Conservation (phyloP, 1,140 invertebrate species). For the Tribolium madens region DNA sequence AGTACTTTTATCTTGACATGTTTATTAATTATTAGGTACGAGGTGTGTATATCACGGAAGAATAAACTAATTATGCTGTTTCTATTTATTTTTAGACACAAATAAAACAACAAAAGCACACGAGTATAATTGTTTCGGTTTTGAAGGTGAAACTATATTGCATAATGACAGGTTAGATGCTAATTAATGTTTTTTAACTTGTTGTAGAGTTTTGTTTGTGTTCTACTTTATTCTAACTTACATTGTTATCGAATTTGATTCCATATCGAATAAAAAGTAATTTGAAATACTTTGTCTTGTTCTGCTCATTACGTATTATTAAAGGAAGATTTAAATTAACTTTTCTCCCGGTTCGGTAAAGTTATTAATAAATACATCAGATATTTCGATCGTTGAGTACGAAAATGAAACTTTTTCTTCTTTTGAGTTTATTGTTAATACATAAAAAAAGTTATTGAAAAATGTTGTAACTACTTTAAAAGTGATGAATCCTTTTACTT, state of each 20-base stretch:
- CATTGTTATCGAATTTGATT: too few species aligned
- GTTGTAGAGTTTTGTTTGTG: neutral
- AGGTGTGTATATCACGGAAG: conserved; percentile 8
- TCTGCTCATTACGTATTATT: too few species aligned
- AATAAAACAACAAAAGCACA: neutral
- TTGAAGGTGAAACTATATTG: neutral
- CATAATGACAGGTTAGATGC: neutral
- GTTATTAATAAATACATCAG: neutral
- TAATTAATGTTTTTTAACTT: neutral
- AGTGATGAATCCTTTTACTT: neutral
- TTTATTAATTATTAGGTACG: conserved; percentile 16
- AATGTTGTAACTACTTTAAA: neutral
- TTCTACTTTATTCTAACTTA: too few species aligned
- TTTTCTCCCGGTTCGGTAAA: too few species aligned
- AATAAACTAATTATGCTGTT: conserved; percentile 6
- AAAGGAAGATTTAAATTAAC: too few species aligned
- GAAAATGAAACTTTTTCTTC: neutral
- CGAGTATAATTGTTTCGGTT: neutral
- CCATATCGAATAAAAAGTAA: too few species aligned
- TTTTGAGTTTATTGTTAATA: neutral
- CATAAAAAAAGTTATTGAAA: neutral
- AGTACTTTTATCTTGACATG: neutral
- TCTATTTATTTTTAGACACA: conserved; percentile 5
- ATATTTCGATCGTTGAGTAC: neutral
- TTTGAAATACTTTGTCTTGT: too few species aligned